phyloP scores from a whole-genome alignment of 2,797 vertebrate species.

The Australoheros facetus region DNA sequence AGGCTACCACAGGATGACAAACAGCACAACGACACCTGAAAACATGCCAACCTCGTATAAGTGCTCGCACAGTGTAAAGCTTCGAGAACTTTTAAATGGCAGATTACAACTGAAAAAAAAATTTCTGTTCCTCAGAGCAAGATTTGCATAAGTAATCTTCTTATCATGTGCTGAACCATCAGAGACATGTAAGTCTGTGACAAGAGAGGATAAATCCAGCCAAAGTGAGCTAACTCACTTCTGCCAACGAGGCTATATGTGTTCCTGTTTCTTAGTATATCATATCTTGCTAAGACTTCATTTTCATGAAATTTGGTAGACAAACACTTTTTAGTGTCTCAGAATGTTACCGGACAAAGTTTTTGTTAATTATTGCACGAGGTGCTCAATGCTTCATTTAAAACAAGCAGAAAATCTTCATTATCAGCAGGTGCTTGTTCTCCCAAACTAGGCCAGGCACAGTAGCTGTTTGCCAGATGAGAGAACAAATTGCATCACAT shows the following conservation, averaged over 20 bases:
- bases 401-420: not conserved
- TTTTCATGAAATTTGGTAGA: not conserved
- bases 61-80: conserved; percentile 4
- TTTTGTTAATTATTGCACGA: not conserved
- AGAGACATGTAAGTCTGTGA: conserved; percentile 40
- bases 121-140: conserved; percentile 25
- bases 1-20: conserved; percentile 69
- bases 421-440: not conserved
- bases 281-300: not conserved
- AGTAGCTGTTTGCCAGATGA: not conserved
- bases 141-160: conserved; percentile 52
- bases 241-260: conserved; percentile 24
- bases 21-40: conserved; percentile 70
- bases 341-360: not conserved
- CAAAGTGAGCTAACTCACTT: conserved; percentile 18
- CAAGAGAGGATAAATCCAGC: conserved; percentile 32
- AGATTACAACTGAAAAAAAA: conserved; percentile 32
- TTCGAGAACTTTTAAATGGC: conserved; percentile 35
- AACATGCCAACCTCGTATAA: conserved; percentile 55
- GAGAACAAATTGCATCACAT: not conserved
- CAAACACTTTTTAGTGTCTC: not conserved
- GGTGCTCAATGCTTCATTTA: not conserved
- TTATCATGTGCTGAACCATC: conserved; percentile 41
- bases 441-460: not conserved
- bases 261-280: conserved; percentile 4